These are phyloP conservation scores for Dasypolia templi DNA, from an alignment of 2,888 invertebrate species.

Conservation along the genomic window DNA sequence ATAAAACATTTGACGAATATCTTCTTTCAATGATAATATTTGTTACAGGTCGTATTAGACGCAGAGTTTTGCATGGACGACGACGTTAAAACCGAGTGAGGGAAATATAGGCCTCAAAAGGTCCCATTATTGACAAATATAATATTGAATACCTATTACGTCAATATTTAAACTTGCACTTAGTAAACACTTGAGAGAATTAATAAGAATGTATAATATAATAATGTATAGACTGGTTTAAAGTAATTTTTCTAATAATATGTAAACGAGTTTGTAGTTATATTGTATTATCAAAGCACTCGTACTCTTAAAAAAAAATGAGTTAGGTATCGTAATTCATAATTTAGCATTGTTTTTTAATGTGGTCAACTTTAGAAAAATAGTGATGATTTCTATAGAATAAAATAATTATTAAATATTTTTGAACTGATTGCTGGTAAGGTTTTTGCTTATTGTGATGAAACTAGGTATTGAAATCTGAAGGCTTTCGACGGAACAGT, in stretches of 20 bases:
- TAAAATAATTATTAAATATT: too few species aligned
- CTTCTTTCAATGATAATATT: constrained; percentile 24
- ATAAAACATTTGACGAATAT: not conserved
- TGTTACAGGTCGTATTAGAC: constrained; percentile 81
- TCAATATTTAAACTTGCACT: not conserved
- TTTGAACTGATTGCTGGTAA: not conserved
- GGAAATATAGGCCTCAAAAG: not conserved
- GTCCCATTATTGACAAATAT: not conserved
- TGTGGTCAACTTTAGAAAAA: not conserved
- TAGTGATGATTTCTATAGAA: not conserved
- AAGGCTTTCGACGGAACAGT: not conserved
- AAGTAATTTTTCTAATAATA: constrained; percentile 23
- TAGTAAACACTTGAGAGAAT: not conserved
- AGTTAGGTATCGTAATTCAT: not conserved
- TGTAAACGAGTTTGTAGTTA: constrained; percentile 18
- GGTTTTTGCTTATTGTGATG: not conserved
- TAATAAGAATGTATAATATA: constrained; percentile 10
- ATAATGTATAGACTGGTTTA: constrained; percentile 44
- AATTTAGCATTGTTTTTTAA: not conserved
- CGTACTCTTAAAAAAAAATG: not conserved
- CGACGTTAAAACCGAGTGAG: constrained; percentile 70
- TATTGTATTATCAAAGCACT: not conserved
- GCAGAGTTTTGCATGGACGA: constrained; percentile 80
- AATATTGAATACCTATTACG: too few species aligned
- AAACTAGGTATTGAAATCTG: not conserved